Evolutionary conservation across 2,797 vertebrate species (phyloP).

Genomic region (Philypnodon macrostomus): DNA sequence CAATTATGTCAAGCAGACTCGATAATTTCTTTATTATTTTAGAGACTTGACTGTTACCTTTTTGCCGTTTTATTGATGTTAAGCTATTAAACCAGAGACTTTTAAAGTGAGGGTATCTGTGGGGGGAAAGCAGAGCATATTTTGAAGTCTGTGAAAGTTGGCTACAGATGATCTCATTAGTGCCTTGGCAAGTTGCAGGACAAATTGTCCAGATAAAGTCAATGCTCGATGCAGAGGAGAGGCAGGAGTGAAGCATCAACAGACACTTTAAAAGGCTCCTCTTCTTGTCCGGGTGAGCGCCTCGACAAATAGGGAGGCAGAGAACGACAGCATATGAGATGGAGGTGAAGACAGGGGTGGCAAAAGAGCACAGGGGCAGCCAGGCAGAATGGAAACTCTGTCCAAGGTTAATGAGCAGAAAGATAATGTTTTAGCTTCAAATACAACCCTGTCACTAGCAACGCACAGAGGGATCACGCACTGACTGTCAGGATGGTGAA

Average conservation of each 20-base stretch:
- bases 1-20: too few species aligned
- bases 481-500: conserved; percentile 35
- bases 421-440: conserved; percentile 74
- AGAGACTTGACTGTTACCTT: too few species aligned
- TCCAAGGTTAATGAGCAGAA: conserved; percentile 78
- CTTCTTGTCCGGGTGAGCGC: conserved; percentile 66
- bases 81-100: conserved; percentile 3
- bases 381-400: conserved; percentile 64
- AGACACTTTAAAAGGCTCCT: conserved; percentile 70
- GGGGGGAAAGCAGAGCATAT: neutral
- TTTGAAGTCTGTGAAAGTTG: conserved; percentile 37
- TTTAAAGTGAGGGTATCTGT: conserved; percentile 16
- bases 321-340: conserved; percentile 53
- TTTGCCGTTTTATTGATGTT: too few species aligned
- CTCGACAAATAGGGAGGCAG: conserved; percentile 65
- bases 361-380: conserved; percentile 46
- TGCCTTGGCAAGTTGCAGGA: conserved; percentile 61
- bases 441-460: conserved; percentile 59
- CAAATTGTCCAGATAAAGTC: conserved; percentile 75
- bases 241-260: conserved; percentile 64
- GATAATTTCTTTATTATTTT: too few species aligned
- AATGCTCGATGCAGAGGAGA: conserved; percentile 46
- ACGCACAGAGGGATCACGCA: conserved; percentile 40
- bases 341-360: conserved; percentile 67
- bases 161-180: conserved; percentile 65